Evolutionary conservation across 2,797 vertebrate genomes (phyloP), one percentile per base, ranked within the genome.

Genomic region (Alauda arvensis): DNA sequence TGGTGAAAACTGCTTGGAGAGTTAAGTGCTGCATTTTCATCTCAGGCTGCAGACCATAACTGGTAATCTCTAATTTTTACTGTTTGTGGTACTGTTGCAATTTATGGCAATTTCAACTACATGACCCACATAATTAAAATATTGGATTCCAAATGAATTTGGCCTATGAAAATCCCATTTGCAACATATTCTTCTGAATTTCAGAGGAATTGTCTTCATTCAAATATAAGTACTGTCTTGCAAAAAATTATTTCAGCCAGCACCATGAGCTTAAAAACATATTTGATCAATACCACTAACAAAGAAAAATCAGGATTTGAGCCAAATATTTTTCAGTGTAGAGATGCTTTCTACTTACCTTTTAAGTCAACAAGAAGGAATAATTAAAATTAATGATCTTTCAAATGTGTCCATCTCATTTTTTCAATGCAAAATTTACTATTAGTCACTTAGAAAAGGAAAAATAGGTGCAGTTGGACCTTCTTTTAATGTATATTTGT

Each of bases 61-160:
- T 65, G 10, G 6, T 68, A 88, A 53, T 72, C 31, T 86, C 26
- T 78, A 91, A 56, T 10, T 49, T 66, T 83, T 86, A 42, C 16
- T 60, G 13, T 31, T 85, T 70, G 60, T 72, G 53, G 6, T 57
- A 52, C 21, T 83, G 14, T 39, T 85, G 93, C 90, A 83, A 83
- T 88, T 95, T 85, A 87, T 67, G 37, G 6, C 2, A 82, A 77
- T 90, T 77, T 93, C 51, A 88, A 42, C 71, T 89, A 87, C 86
- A 84, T 89, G 9, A 68, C 21, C 7, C 9, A 68, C 29, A 78
- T 90, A 91, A 89, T 52, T 77, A 12, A 93, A 65, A 88, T 81
- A 11, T 68, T 90, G 40, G 9, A 85, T 92, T 72, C 8, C 21
- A 87, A 91, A 69, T 67, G 4, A 90, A 81, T 33, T 72, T 48